Percentiles rank a stretch among this genome's conserved stretches.
These are phyloP conservation scores for Micronisus gabar DNA, from an alignment of 2,113 vertebrate genomes.

Conservation along the genomic window DNA sequence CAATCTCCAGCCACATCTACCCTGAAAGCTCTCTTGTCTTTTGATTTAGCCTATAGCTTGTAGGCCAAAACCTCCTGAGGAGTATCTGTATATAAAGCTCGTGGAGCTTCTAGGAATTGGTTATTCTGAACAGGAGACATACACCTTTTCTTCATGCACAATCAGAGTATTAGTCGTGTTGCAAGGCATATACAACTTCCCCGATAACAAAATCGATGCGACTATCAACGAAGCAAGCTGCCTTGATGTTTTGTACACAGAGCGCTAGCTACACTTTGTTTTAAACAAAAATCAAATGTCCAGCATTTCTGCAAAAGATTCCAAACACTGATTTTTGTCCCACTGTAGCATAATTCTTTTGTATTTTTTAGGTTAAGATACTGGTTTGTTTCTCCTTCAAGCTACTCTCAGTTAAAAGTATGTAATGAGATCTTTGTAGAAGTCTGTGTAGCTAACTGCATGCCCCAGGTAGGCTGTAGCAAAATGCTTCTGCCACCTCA, in stretches of 20 bases:
- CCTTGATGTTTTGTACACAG: not conserved
- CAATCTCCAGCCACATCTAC: not conserved
- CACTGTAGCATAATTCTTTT: not conserved
- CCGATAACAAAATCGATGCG: fast-evolving
- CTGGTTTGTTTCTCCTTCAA: not conserved
- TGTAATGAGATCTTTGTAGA: not conserved
- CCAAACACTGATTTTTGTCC: not conserved
- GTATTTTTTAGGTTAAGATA: not conserved
- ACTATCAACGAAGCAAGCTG: not conserved
- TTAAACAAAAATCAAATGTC: not conserved
- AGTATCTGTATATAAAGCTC: fast-evolving
- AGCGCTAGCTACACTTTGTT: not conserved
- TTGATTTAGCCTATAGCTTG: not conserved
- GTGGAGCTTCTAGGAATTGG: not conserved
- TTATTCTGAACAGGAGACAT: not conserved
- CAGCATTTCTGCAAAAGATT: not conserved
- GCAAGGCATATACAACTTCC: not conserved
- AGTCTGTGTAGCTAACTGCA: no score
- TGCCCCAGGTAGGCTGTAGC: not conserved
- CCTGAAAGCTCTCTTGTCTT: not conserved
- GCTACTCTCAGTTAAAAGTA: not conserved
- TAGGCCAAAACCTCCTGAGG: not conserved
- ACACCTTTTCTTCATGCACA: fast-evolving
- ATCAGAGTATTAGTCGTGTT: fast-evolving
- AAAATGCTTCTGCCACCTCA: not conserved